These are phyloP conservation scores for Crax fasciolata DNA, from an alignment of 2,797 vertebrate genomes.

Conservation along the genomic window DNA sequence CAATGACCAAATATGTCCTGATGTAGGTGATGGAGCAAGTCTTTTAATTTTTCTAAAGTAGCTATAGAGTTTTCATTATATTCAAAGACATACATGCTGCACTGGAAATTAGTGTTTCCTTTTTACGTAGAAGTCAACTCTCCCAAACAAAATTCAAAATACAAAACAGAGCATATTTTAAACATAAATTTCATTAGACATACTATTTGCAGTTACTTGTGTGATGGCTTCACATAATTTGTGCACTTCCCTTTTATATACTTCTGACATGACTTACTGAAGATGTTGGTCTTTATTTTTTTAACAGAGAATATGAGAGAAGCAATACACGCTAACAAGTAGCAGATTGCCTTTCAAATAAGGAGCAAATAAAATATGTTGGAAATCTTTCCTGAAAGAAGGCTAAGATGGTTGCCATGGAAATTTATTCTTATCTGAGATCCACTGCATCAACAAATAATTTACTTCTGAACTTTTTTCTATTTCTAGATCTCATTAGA, in stretches of 20 bases:
- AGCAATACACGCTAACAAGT: neutral
- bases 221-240: neutral
- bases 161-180: neutral
- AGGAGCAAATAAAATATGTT: neutral
- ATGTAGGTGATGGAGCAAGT: neutral
- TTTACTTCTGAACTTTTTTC: slow-evolving; percentile 16
- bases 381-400: slow-evolving; percentile 22
- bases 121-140: neutral
- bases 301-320: neutral
- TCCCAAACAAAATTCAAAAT: neutral
- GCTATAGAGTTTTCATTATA: neutral
- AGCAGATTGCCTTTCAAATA: slow-evolving; percentile 57
- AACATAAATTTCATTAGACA: fast-evolving
- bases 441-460: slow-evolving; percentile 10
- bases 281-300: neutral
- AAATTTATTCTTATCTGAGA: slow-evolving; percentile 71
- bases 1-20: neutral
- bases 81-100: neutral
- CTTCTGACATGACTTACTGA: neutral
- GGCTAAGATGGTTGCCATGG: slow-evolving; percentile 54
- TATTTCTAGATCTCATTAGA: neutral
- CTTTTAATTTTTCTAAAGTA: neutral
- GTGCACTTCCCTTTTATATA: neutral
- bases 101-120: neutral
- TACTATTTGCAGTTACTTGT: neutral